Evolutionary conservation across 2,888 invertebrate species (phyloP).

Genomic region (Polymixis flavicincta): DNA sequence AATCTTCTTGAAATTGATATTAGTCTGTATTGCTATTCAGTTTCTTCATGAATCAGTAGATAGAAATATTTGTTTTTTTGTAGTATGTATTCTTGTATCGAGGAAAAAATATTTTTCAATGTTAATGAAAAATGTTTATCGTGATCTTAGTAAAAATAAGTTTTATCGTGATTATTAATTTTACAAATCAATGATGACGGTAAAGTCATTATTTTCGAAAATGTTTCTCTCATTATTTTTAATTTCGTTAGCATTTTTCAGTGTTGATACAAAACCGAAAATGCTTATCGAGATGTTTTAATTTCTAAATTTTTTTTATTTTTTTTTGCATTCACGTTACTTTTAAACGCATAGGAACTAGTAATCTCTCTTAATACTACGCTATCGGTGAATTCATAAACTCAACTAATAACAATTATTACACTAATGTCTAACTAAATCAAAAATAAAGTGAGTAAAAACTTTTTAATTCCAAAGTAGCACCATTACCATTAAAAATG

Average conservation of each 20-base stretch:
- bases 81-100: background rate
- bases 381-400: background rate
- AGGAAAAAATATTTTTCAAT: background rate
- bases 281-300: too few species aligned
- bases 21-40: conserved; percentile 2
- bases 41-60: background rate
- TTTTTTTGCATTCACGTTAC: background rate
- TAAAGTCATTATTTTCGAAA: too few species aligned
- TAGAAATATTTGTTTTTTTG: background rate
- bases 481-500: conserved; percentile 42
- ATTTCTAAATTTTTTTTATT: too few species aligned
- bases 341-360: background rate
- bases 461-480: conserved; percentile 23
- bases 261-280: too few species aligned
- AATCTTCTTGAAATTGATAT: conserved; percentile 34
- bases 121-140: background rate
- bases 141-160: background rate
- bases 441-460: conserved; percentile 5
- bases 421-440: background rate
- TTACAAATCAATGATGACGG: background rate
- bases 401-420: background rate
- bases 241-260: too few species aligned
- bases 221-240: too few species aligned
- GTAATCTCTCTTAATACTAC: background rate
- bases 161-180: background rate